A percentile compares a stretch with the other conserved stretches of the same genome.
phyloP scores from a whole-genome alignment of 2,113 vertebrate species.

The Oreochromis spilurus region DNA sequence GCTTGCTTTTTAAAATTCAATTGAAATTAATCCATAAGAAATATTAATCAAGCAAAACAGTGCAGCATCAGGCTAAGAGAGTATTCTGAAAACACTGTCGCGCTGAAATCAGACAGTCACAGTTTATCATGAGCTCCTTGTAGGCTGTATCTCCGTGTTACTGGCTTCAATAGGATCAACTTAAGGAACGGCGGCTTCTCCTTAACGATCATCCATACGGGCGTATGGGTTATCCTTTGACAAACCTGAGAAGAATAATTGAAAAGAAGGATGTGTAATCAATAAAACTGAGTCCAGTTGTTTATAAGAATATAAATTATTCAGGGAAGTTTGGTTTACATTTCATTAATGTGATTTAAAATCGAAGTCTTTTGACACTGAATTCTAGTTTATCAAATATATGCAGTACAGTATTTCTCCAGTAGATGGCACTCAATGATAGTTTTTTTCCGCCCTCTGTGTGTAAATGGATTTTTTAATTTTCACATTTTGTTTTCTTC shows the following conservation, averaged over 20 bases:
- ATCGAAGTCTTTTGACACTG: not conserved
- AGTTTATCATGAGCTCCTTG: conserved; percentile 18
- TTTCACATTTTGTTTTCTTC: not conserved
- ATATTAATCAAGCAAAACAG: not conserved
- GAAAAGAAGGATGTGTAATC: not conserved
- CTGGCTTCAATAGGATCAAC: conserved; percentile 7
- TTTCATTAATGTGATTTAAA: not conserved
- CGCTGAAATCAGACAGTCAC: conserved; percentile 21
- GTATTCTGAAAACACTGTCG: not conserved
- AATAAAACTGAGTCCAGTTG: not conserved
- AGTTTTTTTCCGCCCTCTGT: not conserved
- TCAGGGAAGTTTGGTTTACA: not conserved
- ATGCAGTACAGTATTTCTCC: not conserved
- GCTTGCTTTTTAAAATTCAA: not conserved
- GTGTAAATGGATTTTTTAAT: not conserved
- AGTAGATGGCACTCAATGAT: conserved; percentile 26
- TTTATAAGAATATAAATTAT: not conserved
- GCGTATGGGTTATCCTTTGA: conserved; percentile 61
- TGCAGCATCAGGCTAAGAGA: not conserved
- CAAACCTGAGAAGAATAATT: conserved; percentile 47
- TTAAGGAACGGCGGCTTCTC: not conserved
- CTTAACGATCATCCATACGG: conserved; percentile 58
- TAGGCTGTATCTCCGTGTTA: not conserved
- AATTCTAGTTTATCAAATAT: not conserved
- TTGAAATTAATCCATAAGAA: not conserved